Evolutionary conservation across 2,888 invertebrate genomes (phyloP), one percentile per base, ranked within the genome.

Genomic region (Athalia rosae): DNA sequence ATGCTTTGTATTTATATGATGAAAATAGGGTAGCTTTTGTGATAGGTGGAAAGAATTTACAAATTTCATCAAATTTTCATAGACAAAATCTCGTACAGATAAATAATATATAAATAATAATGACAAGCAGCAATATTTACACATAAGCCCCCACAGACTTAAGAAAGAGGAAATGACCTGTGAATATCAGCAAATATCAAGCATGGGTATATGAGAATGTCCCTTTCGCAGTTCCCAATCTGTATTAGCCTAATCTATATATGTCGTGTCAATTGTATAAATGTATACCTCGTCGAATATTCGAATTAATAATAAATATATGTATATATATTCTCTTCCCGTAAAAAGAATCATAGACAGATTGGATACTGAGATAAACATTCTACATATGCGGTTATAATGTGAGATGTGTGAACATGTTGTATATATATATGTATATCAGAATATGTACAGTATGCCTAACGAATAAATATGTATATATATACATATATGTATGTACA

Each of bases 211-310:
- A 93, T 93, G 93, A 94, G 93, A 94, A 94, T 93, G 93, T 93
- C 93, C 93, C 93, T 93, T 93, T 93, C 93, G 93, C 93, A 94
- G 93, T 93, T 94, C 93, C 94, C 94, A 94, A 94, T 94, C 94
- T 94, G 94, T 87, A 82, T 81, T 81, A 80, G 78, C 67, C 78
- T 74, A 79, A 69, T 28, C 28, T 62, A 50, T 67, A 50, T 67
- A 53, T 82, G 62, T 64, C 66, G 82, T 84, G 81, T 82, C 78
- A 74, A 82, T 79, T 82, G 80, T 81, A 80, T 61, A 45, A 80
- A 80, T 78, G 80, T 81, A 79, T 81, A 82, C 78, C 79, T 80
- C 78, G 13, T 48, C 15, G 58, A 69, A 41, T 71, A 59, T 58
- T 50, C 48, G 58, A 64, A 76, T 43, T 63, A 66, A 77, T 71